A percentile compares a stretch with the other conserved stretches of the same genome.
Evolutionary conservation across 2,797 vertebrate genomes (phyloP).

Genomic region (Acanthurus tractus): DNA sequence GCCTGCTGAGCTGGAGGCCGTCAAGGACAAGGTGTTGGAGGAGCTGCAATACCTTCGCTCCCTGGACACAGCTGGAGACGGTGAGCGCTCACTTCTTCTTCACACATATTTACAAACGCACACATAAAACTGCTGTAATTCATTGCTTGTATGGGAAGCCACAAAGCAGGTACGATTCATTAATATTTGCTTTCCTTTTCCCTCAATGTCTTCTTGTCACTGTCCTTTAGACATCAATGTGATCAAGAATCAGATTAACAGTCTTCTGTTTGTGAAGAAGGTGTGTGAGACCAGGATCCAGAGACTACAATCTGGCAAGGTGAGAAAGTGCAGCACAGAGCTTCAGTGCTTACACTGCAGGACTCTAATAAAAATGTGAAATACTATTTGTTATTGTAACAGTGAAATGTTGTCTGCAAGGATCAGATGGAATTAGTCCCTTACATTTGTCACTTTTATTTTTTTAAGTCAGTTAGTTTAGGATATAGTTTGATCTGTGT

Average conservation of each 20-base stretch:
- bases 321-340: slow-evolving; percentile 76
- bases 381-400: background rate
- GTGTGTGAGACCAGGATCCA: slow-evolving; percentile 99
- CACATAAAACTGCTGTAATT: background rate
- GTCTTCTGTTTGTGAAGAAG: slow-evolving; percentile 99
- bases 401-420: slow-evolving; percentile 4
- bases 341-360: background rate
- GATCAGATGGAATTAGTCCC: background rate
- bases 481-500: slow-evolving; percentile 6
- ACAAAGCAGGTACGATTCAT: background rate
- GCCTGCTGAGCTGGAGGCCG: slow-evolving; percentile 94
- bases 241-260: slow-evolving; percentile 99
- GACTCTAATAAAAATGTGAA: background rate
- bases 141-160: background rate
- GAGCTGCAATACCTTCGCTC: slow-evolving; percentile 98
- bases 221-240: slow-evolving; percentile 93
- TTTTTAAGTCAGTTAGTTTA: background rate
- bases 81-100: slow-evolving; percentile 75
- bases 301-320: slow-evolving; percentile 97
- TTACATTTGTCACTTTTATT: background rate
- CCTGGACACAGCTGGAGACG: slow-evolving; percentile 96
- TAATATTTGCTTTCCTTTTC: slow-evolving; percentile 12
- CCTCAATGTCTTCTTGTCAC: slow-evolving; percentile 8
- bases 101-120: background rate
- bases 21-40: slow-evolving; percentile 97